Evolutionary conservation across 92 coral and sea anemone genomes (phyloP).

Genomic region (Scolanthus callimorphus): DNA sequence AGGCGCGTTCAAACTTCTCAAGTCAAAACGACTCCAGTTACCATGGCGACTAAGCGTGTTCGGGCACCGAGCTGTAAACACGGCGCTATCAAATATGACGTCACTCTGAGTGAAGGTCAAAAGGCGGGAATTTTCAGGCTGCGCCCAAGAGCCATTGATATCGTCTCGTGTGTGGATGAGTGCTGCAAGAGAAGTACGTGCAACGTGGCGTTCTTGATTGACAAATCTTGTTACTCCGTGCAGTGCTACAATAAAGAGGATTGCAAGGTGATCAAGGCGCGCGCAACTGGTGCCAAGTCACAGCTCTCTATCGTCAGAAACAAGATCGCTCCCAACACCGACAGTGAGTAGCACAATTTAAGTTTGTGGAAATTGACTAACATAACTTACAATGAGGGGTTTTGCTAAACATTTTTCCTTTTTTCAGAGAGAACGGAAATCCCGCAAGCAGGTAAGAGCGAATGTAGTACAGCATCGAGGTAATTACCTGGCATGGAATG

Average conservation of each 20-base stretch:
- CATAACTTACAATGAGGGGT: background rate
- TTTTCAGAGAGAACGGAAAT: constrained; percentile 32
- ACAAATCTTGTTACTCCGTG: constrained; percentile 85
- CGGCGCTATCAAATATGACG: constrained; percentile 64
- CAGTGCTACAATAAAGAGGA: constrained; percentile 70
- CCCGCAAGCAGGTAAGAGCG: constrained; percentile 33
- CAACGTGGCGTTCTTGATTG: constrained; percentile 83
- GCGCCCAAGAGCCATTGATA: constrained; percentile 57
- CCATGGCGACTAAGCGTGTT: constrained; percentile 20
- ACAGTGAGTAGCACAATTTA: constrained; percentile 83
- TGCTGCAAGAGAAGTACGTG: constrained; percentile 81
- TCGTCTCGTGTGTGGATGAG: constrained; percentile 67
- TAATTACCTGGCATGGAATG: too few species aligned
- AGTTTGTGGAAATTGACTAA: too few species aligned
- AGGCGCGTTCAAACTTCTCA: too few species aligned
- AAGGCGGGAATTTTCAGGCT: constrained; percentile 77
- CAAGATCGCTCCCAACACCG: constrained; percentile 33
- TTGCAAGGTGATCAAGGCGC: constrained; percentile 58
- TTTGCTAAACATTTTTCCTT: too few species aligned
- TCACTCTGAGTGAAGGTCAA: constrained; percentile 68
- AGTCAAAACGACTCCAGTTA: constrained; percentile 1
- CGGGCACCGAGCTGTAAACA: constrained; percentile 57
- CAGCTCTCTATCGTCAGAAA: constrained; percentile 55
- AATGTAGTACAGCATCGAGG: too few species aligned
- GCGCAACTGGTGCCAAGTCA: constrained; percentile 33